These are phyloP conservation scores for Lingula anatina DNA, from an alignment of 2,888 invertebrate genomes.

Conservation along the genomic window DNA sequence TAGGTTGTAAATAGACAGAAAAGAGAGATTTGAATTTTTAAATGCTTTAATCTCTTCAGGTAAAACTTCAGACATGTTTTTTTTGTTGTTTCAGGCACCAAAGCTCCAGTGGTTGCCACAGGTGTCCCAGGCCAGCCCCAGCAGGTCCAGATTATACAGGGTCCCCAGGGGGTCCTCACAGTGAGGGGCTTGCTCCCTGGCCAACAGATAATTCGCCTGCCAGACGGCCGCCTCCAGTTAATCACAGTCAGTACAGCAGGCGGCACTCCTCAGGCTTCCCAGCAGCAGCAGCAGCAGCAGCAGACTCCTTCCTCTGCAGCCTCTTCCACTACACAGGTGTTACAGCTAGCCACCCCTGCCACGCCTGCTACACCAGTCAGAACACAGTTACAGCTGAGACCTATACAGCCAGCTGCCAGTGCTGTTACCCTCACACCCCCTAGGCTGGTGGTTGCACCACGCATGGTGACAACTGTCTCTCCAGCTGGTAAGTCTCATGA, in stretches of 20 bases:
- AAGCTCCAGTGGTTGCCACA: constrained; percentile 19
- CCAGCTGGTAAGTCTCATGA: too few species aligned
- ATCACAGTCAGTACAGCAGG: constrained; percentile 55
- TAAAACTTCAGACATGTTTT: too few species aligned
- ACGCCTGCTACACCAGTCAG: constrained; percentile 1
- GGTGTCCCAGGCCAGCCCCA: constrained; percentile 28
- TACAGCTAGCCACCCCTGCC: not conserved
- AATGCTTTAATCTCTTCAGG: too few species aligned
- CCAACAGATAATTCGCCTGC: constrained; percentile 86
- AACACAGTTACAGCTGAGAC: not conserved
- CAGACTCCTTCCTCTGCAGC: constrained; percentile 10
- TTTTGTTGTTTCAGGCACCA: too few species aligned
- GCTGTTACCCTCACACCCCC: not conserved
- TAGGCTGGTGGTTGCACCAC: not conserved
- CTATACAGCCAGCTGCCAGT: too few species aligned
- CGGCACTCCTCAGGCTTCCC: constrained; percentile 29
- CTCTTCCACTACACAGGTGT: constrained; percentile 1
- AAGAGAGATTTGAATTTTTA: too few species aligned
- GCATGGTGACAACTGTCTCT: too few species aligned
- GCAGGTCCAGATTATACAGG: constrained; percentile 76
- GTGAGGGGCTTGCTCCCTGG: constrained; percentile 80
- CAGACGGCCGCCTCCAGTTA: constrained; percentile 88
- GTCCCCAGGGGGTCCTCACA: constrained; percentile 83
- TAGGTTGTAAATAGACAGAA: too few species aligned
- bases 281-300: constrained; percentile 32